Percentiles rank a stretch among this genome's conserved stretches.
Evolutionary conservation across 2,888 invertebrate species (phyloP).

Genomic region (Morinoia aosen): DNA sequence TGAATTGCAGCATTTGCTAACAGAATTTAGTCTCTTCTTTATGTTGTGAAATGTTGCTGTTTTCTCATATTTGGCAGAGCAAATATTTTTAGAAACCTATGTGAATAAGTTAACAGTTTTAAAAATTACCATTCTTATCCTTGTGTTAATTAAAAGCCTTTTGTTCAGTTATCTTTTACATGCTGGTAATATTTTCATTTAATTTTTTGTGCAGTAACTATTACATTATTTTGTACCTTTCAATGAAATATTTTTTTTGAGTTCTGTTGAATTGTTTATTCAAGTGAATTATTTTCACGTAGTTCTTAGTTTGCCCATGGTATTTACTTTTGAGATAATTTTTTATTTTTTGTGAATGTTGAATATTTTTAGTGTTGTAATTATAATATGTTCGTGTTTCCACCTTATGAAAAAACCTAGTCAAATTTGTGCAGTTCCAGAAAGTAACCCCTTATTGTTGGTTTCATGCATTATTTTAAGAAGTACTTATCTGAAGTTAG

Average conservation of each 20-base stretch:
- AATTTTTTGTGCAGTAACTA: background rate
- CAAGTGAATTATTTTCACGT: background rate
- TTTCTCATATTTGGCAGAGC: background rate
- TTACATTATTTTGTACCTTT: background rate
- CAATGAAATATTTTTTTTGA: background rate
- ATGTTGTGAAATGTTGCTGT: background rate
- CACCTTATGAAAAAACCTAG: background rate
- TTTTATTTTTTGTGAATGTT: background rate
- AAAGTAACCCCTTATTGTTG: too few relatives aligned
- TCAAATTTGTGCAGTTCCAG: too few relatives aligned
- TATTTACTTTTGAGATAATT: background rate
- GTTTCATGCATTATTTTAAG: background rate
- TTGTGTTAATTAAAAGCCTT: too few relatives aligned
- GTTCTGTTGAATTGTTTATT: background rate
- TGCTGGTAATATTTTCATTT: background rate
- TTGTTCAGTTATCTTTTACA: background rate
- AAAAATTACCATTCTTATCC: too few relatives aligned
- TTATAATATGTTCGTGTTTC: background rate
- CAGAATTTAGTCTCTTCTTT: background rate
- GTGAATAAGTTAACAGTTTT: background rate
- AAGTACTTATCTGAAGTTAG: background rate
- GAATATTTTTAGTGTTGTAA: background rate
- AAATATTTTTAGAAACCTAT: background rate
- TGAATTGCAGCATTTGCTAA: background rate
- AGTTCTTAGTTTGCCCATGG: background rate